Base-by-base conservation (phyloP, 2,888 invertebrate genomes). In the Eumacrocentrus americanus region DNA sequence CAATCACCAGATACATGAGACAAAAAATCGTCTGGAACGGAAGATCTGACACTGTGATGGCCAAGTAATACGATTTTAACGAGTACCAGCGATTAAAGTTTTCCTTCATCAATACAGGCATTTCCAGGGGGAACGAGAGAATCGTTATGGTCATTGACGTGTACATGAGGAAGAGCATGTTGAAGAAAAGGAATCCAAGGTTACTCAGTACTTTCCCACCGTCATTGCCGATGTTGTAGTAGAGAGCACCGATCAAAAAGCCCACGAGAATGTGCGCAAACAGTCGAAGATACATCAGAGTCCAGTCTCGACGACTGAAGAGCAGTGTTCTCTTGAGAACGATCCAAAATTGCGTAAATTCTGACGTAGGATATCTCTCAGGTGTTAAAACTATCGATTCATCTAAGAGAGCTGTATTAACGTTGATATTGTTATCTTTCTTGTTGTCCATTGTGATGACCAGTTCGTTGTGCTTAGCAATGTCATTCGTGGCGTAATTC, bases 131-230 rank as follows among this genome's bases (percentile, higher is more conserved):
- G 83, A 98, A 98, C 75, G 98, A 97, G 69, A 98, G 86, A 75
- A 98, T 96, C 46, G 98, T 98, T 73, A 98, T 97, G 80, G 98
- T 98, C 91, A 98, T 95, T n/a, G 98, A 95, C 0, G 97, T 96
- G 85, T 98, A 98, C 95, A 98, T 98, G 67, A 98, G 88, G 86
- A 98, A 98, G 77, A 98, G 86, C 92, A 98, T 94, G 81, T 96
- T 96, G 87, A 98, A 98, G 87, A 98, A 98, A 22, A 98, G 85
- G 84, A 95, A 97, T 64, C 96, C 97, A 70, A 96, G 89, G 82
- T 98, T 98, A 78, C 95, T 96, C 65, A 96, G 88, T 62, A 96
- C 95, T 83, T 97, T 97, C 70, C 92, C 91, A 70, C 95, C 97
- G 82, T 98, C 96, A 78, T 98, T 92, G 63, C 97, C 97, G 76